Evolutionary conservation across 2,888 invertebrate genomes (phyloP), one percentile per base, ranked within the genome.

Genomic region (Eupithecia vulgata): DNA sequence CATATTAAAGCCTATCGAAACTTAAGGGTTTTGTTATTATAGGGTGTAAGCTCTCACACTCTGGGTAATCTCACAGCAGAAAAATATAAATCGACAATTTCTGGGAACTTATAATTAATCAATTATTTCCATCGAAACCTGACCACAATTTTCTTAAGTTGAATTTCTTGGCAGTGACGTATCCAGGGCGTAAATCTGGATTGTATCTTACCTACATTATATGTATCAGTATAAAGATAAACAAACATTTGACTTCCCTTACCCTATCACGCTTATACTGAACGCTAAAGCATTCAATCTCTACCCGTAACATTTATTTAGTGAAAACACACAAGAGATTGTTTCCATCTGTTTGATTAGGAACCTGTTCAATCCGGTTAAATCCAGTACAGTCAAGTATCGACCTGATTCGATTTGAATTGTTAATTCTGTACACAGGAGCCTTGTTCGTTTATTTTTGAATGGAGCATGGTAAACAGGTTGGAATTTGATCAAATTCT

Each of bases 361-460:
- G 75, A 72, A 42, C 59, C 67, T 40, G 70, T 64, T 40, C 57
- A 30, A 30, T 34, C 67, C 59, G 12, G 34, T 74, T 57, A 64
- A 65, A 70, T 70, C 71, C 62, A 17, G 70, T 78, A 61, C 70
- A 67, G 71, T 74, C 42, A 71, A 61, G 70, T 76, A 79, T 78
- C 76, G 75, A 75, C 40, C 68, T 75, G 76, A 78, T 76, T 70
- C 73, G 66, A 78, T 79, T 78, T 78, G 78, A 79, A 78, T 79
- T 75, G 79, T 78, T 78, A 76, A 79, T 77, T 75, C 69, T 57
- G 42, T 42, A 75, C 70, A 79, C 71, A 77, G 42, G 72, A 57
- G 48, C 73, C 65, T 65, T 8, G 68, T 42, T 71, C 17, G 71
- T 62, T 72, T 71, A 70, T 76, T 77, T 76, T 76, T 73, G 52